Percentiles rank a stretch among this genome's conserved stretches.
Conservation (phyloP, 64 coral and sea anemone genomes). For the Orbicella faveolata region DNA sequence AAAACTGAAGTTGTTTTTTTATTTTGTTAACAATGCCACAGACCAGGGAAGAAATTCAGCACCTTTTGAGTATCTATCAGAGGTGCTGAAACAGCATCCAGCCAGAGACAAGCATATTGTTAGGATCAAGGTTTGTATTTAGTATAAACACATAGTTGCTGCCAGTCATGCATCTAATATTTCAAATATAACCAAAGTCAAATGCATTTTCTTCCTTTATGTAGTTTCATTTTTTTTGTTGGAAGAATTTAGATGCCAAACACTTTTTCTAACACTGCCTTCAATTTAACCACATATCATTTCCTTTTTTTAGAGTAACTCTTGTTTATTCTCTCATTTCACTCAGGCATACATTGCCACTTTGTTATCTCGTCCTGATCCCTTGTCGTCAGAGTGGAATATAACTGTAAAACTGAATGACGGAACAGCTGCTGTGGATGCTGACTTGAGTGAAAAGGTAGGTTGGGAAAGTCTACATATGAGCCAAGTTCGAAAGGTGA, state of each 20-base stretch:
- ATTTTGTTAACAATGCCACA: no score
- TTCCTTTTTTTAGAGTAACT: neutral
- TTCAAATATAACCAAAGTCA: no score
- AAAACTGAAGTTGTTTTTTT: neutral
- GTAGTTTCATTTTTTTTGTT: no score
- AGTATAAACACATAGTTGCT: neutral
- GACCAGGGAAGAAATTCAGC: neutral
- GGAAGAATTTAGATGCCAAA: neutral
- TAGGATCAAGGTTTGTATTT: constrained; percentile 53
- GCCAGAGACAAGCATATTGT: constrained; percentile 3
- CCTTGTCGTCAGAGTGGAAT: constrained; percentile 20
- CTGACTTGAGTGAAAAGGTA: constrained; percentile 55
- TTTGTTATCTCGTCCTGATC: constrained; percentile 29
- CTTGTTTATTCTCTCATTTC: neutral
- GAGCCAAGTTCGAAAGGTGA: no score
- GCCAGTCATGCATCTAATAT: no score
- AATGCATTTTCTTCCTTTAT: no score
- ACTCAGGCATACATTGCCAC: constrained; percentile 60
- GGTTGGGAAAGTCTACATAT: neutral
- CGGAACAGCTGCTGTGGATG: constrained; percentile 57
- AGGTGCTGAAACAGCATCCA: constrained; percentile 2
- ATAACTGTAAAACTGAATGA: constrained; percentile 66
- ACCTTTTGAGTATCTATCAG: constrained; percentile 41
- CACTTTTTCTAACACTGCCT: neutral
- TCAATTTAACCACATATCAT: neutral